A percentile compares a stretch with the other conserved stretches of the same genome.
Conservation (phyloP, 2,888 invertebrate species). For the Oscheius sp. region DNA sequence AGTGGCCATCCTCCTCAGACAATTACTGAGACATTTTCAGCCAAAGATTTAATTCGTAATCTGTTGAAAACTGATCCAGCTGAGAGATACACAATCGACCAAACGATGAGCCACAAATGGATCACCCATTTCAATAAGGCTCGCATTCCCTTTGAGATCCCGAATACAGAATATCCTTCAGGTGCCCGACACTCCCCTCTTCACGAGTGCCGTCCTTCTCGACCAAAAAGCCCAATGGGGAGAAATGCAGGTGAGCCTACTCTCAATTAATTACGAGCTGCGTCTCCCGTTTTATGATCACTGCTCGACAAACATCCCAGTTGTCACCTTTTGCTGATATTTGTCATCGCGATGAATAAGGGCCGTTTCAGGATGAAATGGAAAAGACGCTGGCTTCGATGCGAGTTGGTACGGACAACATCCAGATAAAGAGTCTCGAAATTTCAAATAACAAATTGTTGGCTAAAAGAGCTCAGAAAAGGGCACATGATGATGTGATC, state of each 20-base stretch:
- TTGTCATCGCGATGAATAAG: not conserved
- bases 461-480: constrained; percentile 61
- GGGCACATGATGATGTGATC: constrained; percentile 33
- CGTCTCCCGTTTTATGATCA: no score
- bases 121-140: constrained; percentile 79
- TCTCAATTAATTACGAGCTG: not conserved
- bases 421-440: constrained; percentile 91
- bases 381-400: constrained; percentile 95
- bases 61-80: constrained; percentile 94
- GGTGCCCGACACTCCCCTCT: constrained; percentile 91
- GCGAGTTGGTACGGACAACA: constrained; percentile 94
- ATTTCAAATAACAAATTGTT: constrained; percentile 91
- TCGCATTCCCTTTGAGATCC: not conserved
- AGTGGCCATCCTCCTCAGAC: constrained; percentile 6
- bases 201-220: constrained; percentile 87
- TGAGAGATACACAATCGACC: constrained; percentile 87
- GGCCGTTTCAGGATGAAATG: constrained; percentile 86
- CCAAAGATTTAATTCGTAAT: constrained; percentile 92
- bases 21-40: constrained; percentile 73
- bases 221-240: constrained; percentile 95
- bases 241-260: constrained; percentile 83
- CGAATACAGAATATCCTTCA: constrained; percentile 17
- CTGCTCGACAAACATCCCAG: no score
- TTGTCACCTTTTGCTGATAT: no score
- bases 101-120: constrained; percentile 81